phyloP scores from a whole-genome alignment of 2,888 invertebrate species.

The Argyra leucocephala region DNA sequence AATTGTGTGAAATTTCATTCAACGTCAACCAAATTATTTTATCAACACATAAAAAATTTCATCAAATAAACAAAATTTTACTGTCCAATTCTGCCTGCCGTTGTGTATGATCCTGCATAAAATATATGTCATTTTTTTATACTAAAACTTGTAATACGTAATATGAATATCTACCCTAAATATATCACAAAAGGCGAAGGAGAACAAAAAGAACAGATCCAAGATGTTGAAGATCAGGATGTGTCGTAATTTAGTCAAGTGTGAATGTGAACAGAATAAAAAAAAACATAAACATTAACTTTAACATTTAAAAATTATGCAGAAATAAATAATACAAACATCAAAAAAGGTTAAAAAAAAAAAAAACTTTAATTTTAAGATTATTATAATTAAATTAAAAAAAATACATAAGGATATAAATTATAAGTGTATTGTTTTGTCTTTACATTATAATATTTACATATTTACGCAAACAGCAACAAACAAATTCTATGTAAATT shows the following conservation, averaged over 20 bases:
- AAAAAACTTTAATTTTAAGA: slow-evolving; percentile 22
- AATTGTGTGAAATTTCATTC: no score
- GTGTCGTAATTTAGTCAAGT: slow-evolving; percentile 72
- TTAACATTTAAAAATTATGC: slow-evolving; percentile 16
- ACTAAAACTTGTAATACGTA: no score
- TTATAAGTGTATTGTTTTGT: slow-evolving; percentile 40
- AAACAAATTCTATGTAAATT: slow-evolving; percentile 16
- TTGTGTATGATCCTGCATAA: no score
- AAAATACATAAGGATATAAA: slow-evolving; percentile 28
- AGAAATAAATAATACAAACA: slow-evolving; percentile 30
- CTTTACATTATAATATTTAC: slow-evolving; percentile 25
- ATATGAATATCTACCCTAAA: neutral
- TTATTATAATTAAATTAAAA: slow-evolving; percentile 23
- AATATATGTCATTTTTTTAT: no score
- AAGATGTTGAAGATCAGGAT: slow-evolving; percentile 91
- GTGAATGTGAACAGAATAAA: slow-evolving; percentile 40
- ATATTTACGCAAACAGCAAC: slow-evolving; percentile 17
- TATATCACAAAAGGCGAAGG: slow-evolving; percentile 57
- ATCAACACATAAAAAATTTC: no score
- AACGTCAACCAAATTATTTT: no score
- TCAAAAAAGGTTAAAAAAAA: slow-evolving; percentile 35
- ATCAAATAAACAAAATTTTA: no score
- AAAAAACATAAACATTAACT: slow-evolving; percentile 18
- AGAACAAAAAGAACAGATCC: slow-evolving; percentile 82
- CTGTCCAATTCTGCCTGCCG: no score